Conservation (phyloP, 2,797 vertebrate genomes). For the Cyprinodon diabolis region DNA sequence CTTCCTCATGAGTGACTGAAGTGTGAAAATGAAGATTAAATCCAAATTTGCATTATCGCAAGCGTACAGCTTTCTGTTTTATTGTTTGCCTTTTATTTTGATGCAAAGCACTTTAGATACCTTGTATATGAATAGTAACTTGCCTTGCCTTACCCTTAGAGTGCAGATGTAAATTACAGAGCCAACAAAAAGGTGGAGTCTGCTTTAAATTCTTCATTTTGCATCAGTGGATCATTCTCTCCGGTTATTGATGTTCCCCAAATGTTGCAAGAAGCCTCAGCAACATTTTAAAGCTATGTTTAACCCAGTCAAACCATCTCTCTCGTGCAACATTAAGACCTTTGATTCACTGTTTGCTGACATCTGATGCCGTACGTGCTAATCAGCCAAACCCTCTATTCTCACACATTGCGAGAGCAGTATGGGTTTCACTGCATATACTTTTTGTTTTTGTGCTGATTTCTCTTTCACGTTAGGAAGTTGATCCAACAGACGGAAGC, state of each 20-base stretch:
- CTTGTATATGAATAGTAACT: not conserved
- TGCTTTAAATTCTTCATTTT: not conserved
- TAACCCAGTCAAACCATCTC: not conserved
- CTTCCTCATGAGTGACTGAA: too few relatives aligned
- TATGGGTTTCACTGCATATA: not conserved
- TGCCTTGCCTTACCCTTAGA: not conserved
- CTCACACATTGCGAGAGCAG: not conserved
- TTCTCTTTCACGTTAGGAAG: conserved; percentile 63
- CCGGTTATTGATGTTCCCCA: not conserved
- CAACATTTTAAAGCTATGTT: conserved; percentile 1
- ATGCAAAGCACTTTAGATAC: not conserved
- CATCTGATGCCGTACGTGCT: not conserved
- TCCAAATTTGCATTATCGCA: not conserved
- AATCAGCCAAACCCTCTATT: not conserved
- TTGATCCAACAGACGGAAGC: conserved; percentile 58
- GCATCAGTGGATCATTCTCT: not conserved
- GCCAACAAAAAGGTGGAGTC: conserved; percentile 5
- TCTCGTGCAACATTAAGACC: not conserved
- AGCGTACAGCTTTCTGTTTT: not conserved
- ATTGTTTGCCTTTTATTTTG: not conserved
- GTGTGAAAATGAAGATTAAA: not conserved
- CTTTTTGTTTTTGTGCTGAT: conserved; percentile 23
- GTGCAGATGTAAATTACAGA: conserved; percentile 6
- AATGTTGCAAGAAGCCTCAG: not conserved
- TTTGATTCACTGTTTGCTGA: not conserved